A percentile compares a stretch with the other conserved stretches of the same genome.
Conservation (phyloP, 2,113 vertebrate species). For the Phainopepla nitens region DNA sequence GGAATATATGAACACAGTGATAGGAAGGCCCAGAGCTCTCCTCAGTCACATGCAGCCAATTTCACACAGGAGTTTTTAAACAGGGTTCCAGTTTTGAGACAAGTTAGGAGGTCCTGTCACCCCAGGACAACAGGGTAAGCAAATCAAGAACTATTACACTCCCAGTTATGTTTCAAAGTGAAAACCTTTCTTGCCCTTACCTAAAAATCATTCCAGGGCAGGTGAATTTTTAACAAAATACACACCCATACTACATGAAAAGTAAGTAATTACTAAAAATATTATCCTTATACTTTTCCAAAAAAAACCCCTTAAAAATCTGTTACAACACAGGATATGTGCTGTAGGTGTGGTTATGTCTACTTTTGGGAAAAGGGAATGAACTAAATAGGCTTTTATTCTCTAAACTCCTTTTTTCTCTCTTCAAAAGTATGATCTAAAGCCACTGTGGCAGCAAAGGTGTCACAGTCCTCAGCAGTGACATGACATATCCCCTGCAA, state of each 20-base stretch:
- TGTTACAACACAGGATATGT: neutral
- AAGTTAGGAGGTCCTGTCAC: neutral
- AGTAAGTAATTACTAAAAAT: neutral
- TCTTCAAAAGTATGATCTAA: neutral
- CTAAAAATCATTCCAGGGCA: neutral
- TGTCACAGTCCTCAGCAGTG: neutral
- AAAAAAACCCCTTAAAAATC: neutral
- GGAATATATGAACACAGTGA: neutral
- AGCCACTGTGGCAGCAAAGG: neutral
- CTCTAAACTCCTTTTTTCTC: neutral
- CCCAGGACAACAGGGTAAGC: neutral
- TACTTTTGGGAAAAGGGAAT: neutral
- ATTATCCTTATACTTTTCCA: neutral
- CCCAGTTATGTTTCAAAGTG: neutral
- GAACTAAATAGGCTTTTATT: neutral
- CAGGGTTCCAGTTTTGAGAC: neutral
- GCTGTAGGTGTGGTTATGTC: neutral
- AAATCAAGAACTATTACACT: neutral
- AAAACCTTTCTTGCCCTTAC: neutral
- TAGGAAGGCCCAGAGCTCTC: neutral
- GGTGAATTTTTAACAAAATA: neutral
- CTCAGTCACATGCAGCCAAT: neutral
- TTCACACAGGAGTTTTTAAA: neutral
- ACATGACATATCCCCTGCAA: neutral
- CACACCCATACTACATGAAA: accelerated